Conservation (phyloP, 2,113 vertebrate species). For the Brachypteracias leptosomus region DNA sequence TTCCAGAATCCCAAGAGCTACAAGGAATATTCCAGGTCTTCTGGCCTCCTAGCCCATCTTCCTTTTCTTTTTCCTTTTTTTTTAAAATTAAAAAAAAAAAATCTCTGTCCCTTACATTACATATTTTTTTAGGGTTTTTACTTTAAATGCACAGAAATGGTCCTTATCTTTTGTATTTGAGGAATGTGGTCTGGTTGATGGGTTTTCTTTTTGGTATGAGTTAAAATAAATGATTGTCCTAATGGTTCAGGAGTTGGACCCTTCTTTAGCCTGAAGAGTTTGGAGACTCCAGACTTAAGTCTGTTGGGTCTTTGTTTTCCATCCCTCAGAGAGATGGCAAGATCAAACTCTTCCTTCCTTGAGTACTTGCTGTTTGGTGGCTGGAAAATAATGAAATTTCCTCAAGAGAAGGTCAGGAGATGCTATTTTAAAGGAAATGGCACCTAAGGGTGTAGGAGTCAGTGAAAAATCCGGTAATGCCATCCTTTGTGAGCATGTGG, state of each 20-base stretch:
- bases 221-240: constrained; percentile 44
- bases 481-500: constrained; percentile 38
- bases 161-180: not conserved
- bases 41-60: not conserved
- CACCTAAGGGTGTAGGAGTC: constrained; percentile 13
- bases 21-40: not conserved
- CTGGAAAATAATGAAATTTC: constrained; percentile 40
- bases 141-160: constrained; percentile 6
- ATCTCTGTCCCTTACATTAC: not conserved
- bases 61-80: not conserved
- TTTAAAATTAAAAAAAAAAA: not conserved
- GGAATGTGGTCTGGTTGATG: not conserved
- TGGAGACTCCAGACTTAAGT: not conserved
- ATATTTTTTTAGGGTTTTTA: not conserved
- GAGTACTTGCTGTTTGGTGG: constrained; percentile 49
- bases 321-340: constrained; percentile 29
- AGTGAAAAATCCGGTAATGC: constrained; percentile 21
- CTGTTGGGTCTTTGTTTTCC: not conserved
- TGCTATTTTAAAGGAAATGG: constrained; percentile 26
- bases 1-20: not conserved
- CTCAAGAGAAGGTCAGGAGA: constrained; percentile 28
- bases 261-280: not conserved
- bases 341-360: constrained; percentile 47
- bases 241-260: not conserved
- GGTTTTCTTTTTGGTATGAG: constrained; percentile 41